Evolutionary conservation across 2,113 vertebrate genomes (phyloP).

Genomic region (Acanthisitta chloris): DNA sequence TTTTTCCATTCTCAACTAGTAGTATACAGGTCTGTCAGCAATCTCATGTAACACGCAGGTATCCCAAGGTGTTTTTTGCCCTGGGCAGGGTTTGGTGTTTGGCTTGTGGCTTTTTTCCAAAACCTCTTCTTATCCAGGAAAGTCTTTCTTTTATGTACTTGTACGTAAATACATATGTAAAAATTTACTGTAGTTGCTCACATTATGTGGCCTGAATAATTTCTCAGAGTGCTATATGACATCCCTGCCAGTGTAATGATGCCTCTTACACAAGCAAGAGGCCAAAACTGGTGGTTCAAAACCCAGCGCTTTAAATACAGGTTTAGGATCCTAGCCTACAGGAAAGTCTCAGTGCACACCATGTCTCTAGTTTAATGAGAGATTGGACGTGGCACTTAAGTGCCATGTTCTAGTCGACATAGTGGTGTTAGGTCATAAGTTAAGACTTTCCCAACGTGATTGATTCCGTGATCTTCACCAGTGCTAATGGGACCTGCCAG

Average conservation of each 20-base stretch:
- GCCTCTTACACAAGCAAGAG: fast-evolving
- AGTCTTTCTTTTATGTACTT: background rate
- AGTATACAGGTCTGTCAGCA: background rate
- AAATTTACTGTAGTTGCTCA: background rate
- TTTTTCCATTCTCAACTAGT: background rate
- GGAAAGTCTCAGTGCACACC: too few species aligned
- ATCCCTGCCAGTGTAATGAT: fast-evolving
- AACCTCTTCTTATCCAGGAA: background rate
- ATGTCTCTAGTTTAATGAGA: too few species aligned
- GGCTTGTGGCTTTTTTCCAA: background rate
- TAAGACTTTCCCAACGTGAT: too few species aligned
- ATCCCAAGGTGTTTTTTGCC: background rate
- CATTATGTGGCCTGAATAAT: fast-evolving
- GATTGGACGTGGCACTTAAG: too few species aligned
- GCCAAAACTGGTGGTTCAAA: background rate
- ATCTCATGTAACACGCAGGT: background rate
- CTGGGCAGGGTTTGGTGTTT: background rate
- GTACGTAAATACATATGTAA: fast-evolving
- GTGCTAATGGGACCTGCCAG: fast-evolving
- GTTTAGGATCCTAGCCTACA: background rate
- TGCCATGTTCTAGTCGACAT: too few species aligned
- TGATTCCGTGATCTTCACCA: fast-evolving
- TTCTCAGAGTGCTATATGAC: fast-evolving
- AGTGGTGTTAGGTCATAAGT: too few species aligned
- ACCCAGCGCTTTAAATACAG: fast-evolving